A percentile compares a stretch with the other conserved stretches of the same genome.
phyloP scores from a whole-genome alignment of 2,113 vertebrate species.

The Ailurus styani region DNA sequence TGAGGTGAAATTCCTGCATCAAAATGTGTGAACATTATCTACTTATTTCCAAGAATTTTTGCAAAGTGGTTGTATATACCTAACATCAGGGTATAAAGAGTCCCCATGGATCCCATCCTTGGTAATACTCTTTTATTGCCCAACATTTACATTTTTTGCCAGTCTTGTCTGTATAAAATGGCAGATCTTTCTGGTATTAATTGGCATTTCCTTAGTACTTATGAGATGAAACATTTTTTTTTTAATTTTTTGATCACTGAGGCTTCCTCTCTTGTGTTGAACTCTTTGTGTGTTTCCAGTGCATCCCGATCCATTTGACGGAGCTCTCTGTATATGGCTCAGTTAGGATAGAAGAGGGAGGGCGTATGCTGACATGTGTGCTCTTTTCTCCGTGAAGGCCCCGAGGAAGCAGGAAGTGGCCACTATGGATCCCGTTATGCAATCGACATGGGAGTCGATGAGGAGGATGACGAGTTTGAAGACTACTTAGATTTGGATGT shows the following conservation, averaged over 20 bases:
- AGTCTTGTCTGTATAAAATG: not conserved
- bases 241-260: not conserved
- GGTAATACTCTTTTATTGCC: not conserved
- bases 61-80: not conserved
- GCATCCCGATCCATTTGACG: too few species aligned
- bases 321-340: not conserved
- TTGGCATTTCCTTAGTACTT: not conserved
- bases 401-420: constrained; percentile 88
- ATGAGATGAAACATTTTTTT: not conserved
- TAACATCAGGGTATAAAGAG: not conserved
- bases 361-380: not conserved
- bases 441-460: constrained; percentile 79
- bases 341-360: accelerated
- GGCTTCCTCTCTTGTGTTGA: not conserved
- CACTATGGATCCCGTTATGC: constrained; percentile 82
- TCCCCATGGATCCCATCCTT: not conserved
- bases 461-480: constrained; percentile 86
- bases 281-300: not conserved
- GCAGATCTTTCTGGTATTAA: not conserved
- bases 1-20: not conserved
- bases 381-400: constrained; percentile 78
- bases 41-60: not conserved
- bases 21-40: not conserved
- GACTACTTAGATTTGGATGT: constrained; percentile 93
- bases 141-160: not conserved